Evolutionary conservation across 1,140 invertebrate species (phyloP), one percentile per base, ranked within the genome.

Genomic region (Aphaenogaster floridana): DNA sequence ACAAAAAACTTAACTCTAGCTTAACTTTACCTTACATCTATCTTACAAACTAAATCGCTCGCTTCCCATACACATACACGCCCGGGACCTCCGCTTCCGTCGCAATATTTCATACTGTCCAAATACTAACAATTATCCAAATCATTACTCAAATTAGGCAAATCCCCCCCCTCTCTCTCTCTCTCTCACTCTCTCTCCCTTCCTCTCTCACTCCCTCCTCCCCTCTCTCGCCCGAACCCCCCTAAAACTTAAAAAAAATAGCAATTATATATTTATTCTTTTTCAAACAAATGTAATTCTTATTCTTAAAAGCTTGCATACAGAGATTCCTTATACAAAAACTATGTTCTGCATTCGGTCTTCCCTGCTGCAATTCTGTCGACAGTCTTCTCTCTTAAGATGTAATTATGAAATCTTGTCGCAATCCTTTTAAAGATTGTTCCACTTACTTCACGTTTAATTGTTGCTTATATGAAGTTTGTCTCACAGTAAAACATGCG

Each of bases 351-450:
- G 0, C 34, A 45, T 71, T 68, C 17, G 7, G 0, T 68, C n/a
- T 50, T 59, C 48, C 4, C 9, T 17, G 13, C 28, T 21, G 50
- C 15, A 71, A 71, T 71, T 57, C 28, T 34, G 28, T 39, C 34
- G 9, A 64, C 57, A 66, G 4, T 52, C 34, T 52, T 39, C n/a
- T 72, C 66, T 59, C 17, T 39, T 72, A 69, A n/a, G 7, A 39
- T 57, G 9, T 54, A 71, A 57, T 71, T 81, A 42, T 42, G 21
- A 59, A 57, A 71, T 50, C 11, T 57, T 45, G 15, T 39, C n/a
- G 39, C 48, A 81, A 57, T 71, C 9, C 6, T 81, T 13, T n/a
- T 42, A 28, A 71, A 57, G 9, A 17, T 42, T 3, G 21, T 59
- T 71, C 15, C 1, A 71, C 2, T 81, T 69, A 36, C 28, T 42